Percentiles rank a stretch among this genome's conserved stretches.
Evolutionary conservation across 2,888 invertebrate species (phyloP).

Genomic region (Pilophorus perplexus): DNA sequence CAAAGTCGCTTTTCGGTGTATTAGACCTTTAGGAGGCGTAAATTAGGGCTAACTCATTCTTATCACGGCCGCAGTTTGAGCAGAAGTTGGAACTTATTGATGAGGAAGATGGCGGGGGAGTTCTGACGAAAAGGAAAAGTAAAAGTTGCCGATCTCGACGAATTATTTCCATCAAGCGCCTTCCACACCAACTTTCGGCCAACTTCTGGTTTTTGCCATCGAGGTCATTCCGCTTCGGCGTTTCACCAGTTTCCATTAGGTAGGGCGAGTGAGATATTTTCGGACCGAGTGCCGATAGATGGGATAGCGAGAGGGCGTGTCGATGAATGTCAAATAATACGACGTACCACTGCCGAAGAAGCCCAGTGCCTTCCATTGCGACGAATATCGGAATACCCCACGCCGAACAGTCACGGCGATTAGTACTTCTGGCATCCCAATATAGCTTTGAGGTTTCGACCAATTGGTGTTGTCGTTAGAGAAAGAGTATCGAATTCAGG

Average conservation of each 20-base stretch:
- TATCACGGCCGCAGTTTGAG: constrained; percentile 33
- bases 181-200: background rate
- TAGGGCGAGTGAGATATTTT: too few species aligned
- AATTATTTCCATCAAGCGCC: constrained; percentile 32
- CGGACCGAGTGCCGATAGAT: too few species aligned
- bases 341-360: too few species aligned
- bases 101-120: constrained; percentile 7
- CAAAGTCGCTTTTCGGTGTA: constrained; percentile 21
- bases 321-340: too few species aligned
- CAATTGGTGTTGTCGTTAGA: too few species aligned
- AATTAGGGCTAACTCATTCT: constrained; percentile 31
- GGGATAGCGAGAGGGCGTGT: too few species aligned
- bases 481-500: too few species aligned
- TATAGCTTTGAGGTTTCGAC: too few species aligned
- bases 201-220: constrained; percentile 1
- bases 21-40: constrained; percentile 23
- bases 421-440: too few species aligned
- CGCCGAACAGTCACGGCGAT: too few species aligned
- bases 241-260: constrained; percentile 27
- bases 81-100: constrained; percentile 35
- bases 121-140: constrained; percentile 20
- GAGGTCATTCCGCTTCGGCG: constrained; percentile 1
- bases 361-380: too few species aligned
- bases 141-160: constrained; percentile 35
- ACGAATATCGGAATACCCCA: too few species aligned